Evolutionary conservation across 1,140 invertebrate genomes (phyloP), one percentile per base, ranked within the genome.

Genomic region (Trichonephila clavata): DNA sequence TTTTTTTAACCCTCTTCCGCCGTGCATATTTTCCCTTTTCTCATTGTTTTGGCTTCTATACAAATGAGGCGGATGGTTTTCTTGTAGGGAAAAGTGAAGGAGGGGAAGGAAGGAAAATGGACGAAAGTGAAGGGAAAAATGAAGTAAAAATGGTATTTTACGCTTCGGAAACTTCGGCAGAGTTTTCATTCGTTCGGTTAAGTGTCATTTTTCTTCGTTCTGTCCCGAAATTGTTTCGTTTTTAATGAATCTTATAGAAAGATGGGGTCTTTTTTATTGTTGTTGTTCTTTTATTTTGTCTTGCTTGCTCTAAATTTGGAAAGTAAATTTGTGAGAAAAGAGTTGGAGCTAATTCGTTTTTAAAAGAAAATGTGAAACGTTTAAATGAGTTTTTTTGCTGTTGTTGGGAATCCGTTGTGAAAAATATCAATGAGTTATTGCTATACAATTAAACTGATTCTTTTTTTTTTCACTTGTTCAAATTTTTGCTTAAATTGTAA

Each of bases 131-230:
- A 39, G 68, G 24, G 60, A 65, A 86, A 86, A 92, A 61, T 86
- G 65, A 86, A 86, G 81, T 92, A 83, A 92, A 92, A 92, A 86
- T 92, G 61, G 81, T 86, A 83, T 86, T 86, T 91, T 92, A 92
- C 84, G 91, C 91, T 77, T 92, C 91, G 61, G 60, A 92, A 92
- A 92, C 71, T 90, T 80, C 59, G 89, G 61, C 86, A 57, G 77
- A 81, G 71, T 59, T 90, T 90, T 81, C 59, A 60, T 81, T 90
- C 39, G 24, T 80, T 90, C 68, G 43, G 61, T 61, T 90, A 88
- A 88, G 61, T 83, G 86, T 50, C 63, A 88, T 88, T 88, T 88
- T 88, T 88, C 86, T 88, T 88, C 86, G 59, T 86, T 86, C 84
- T 86, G 43, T 59, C 27, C 61, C 27, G 59, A 77, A 77, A 77